Evolutionary conservation across 2,888 invertebrate genomes (phyloP).

Genomic region (Acheta domesticus): DNA sequence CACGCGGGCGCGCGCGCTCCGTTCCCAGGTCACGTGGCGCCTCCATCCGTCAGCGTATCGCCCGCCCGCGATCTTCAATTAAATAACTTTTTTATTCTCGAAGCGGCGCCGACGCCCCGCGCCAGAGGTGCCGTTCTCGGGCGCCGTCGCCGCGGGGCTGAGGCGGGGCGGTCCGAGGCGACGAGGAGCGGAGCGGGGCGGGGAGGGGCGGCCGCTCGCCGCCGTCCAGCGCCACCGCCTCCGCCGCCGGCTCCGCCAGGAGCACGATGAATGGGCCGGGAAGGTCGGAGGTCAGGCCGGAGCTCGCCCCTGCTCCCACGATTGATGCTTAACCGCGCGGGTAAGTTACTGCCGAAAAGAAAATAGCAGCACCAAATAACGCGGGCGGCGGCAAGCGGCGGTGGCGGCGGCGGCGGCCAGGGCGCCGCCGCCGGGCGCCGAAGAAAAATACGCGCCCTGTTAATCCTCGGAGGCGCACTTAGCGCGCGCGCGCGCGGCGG

Average conservation of each 20-base stretch:
- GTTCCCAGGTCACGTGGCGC: neutral
- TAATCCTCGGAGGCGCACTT: conserved; percentile 40
- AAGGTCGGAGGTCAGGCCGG: conserved; percentile 35
- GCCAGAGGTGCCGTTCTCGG: neutral
- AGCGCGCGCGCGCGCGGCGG: conserved; percentile 22
- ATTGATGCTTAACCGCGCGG: conserved; percentile 35
- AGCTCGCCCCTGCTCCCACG: conserved; percentile 28
- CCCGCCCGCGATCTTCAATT: conserved; percentile 18
- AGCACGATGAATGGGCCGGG: conserved; percentile 35
- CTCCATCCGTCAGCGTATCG: conserved; percentile 18
- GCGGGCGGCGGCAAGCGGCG: conserved; percentile 21
- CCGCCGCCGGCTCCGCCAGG: conserved; percentile 29
- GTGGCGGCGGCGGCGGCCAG: neutral
- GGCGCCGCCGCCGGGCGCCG: conserved; percentile 41
- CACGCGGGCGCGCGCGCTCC: neutral
- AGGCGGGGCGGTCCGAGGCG: neutral
- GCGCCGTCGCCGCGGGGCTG: neutral
- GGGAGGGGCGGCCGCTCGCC: neutral
- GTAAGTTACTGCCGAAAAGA: conserved; percentile 37
- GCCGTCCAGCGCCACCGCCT: conserved; percentile 29
- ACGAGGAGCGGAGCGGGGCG: conserved; percentile 21
- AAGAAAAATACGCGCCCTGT: conserved; percentile 57
- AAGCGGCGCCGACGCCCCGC: neutral
- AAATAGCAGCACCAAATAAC: conserved; percentile 37
- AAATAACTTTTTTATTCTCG: neutral